A percentile compares a stretch with the other conserved stretches of the same genome.
phyloP scores from a whole-genome alignment of 1,140 invertebrate genomes.

The Dinothrombium tinctorium region DNA sequence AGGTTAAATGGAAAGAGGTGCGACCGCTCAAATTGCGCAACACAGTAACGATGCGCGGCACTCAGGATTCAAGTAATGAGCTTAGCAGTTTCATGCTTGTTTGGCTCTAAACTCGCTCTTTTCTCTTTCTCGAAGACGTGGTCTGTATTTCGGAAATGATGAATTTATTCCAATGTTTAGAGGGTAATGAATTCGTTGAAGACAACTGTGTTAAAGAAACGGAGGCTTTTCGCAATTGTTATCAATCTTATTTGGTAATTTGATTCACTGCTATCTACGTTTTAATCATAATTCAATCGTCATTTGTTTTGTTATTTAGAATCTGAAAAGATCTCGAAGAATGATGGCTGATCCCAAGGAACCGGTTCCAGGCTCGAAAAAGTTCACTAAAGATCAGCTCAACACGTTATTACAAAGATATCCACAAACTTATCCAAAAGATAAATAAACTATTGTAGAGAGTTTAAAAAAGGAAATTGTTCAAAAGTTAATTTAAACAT shows the following conservation, averaged over 20 bases:
- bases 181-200: background rate
- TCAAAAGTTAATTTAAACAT: too few relatives aligned
- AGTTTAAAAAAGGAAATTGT: too few relatives aligned
- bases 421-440: slow-evolving; percentile 1
- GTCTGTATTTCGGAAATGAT: slow-evolving; percentile 1
- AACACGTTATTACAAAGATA: background rate
- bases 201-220: background rate
- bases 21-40: too few relatives aligned
- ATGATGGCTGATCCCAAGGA: background rate
- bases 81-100: too few relatives aligned
- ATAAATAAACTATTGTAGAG: background rate
- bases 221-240: background rate
- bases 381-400: background rate
- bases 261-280: background rate
- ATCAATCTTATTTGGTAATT: background rate
- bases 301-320: too few relatives aligned
- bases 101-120: background rate
- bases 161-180: background rate
- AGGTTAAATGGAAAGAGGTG: background rate
- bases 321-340: background rate
- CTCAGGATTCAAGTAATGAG: too few relatives aligned
- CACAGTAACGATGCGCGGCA: too few relatives aligned
- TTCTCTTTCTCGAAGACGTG: background rate
- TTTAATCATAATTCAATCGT: too few relatives aligned
- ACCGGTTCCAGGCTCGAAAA: background rate